A percentile compares a stretch with the other conserved stretches of the same genome.
These are phyloP conservation scores for Emydoidea blandingii DNA, from an alignment of 2,797 vertebrate genomes.

Conservation along the genomic window DNA sequence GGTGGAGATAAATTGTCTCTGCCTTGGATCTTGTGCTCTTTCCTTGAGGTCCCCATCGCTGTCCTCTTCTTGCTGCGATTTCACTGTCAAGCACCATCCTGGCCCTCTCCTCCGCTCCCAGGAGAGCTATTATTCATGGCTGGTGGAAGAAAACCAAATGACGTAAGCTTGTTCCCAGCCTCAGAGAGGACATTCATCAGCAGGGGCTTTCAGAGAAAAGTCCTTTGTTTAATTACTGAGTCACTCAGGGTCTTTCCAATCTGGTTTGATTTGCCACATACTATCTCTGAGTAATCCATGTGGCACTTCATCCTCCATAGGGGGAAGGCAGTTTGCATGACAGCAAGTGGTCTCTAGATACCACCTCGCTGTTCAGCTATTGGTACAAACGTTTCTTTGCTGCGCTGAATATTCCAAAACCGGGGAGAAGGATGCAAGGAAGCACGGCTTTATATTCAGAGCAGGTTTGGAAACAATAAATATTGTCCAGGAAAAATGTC, in stretches of 20 bases:
- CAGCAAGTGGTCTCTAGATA: not conserved
- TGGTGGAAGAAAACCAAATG: slow-evolving; percentile 27
- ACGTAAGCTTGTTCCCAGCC: slow-evolving; percentile 28
- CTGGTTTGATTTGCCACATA: not conserved
- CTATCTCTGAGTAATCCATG: not conserved
- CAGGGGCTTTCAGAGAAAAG: slow-evolving; percentile 4
- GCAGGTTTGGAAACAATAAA: not conserved
- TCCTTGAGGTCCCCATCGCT: slow-evolving; percentile 28
- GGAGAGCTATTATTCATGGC: slow-evolving; percentile 56
- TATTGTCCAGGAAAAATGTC: not conserved
- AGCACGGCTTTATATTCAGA: not conserved
- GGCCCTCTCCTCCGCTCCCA: not conserved
- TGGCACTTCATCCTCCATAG: slow-evolving; percentile 31
- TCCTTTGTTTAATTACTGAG: slow-evolving; percentile 59
- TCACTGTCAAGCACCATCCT: slow-evolving; percentile 50
- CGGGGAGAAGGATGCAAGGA: slow-evolving; percentile 6
- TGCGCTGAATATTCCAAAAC: not conserved
- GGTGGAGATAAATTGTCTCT: slow-evolving; percentile 30
- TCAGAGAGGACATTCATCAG: slow-evolving; percentile 52
- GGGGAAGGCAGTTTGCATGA: not conserved
- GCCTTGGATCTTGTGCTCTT: not conserved
- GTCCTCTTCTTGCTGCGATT: slow-evolving; percentile 21
- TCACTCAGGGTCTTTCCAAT: slow-evolving; percentile 10
- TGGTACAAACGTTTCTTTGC: slow-evolving; percentile 5
- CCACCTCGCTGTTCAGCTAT: not conserved